Evolutionary conservation across 2,113 vertebrate species (phyloP).

Genomic region (Paedocypris sp.): DNA sequence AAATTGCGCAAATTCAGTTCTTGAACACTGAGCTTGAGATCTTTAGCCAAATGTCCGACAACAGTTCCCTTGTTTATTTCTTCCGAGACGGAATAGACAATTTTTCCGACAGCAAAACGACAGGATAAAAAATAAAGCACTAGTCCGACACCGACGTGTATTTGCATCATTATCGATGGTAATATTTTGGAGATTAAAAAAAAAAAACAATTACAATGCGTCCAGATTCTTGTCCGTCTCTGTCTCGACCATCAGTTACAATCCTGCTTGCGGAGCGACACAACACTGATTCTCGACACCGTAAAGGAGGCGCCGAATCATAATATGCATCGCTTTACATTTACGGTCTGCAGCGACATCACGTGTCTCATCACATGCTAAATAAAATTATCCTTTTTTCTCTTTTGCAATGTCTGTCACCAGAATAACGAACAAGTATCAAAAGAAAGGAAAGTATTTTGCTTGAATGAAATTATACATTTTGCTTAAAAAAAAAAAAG

Average conservation of each 20-base stretch:
- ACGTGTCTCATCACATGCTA: not conserved
- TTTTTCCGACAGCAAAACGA: slow-evolving; percentile 36
- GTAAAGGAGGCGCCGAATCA: slow-evolving; percentile 10
- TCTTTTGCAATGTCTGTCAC: too few species aligned
- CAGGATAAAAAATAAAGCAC: slow-evolving; percentile 32
- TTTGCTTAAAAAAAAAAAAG: too few species aligned
- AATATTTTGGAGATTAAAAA: too few species aligned
- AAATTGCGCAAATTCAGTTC: slow-evolving; percentile 53
- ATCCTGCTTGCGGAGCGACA: not conserved
- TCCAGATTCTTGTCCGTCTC: too few species aligned
- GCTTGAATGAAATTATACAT: too few species aligned
- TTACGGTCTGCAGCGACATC: slow-evolving; percentile 25
- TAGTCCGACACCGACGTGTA: slow-evolving; percentile 26
- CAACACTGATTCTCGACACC: not conserved
- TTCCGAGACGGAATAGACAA: slow-evolving; percentile 53
- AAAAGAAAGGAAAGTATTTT: too few species aligned
- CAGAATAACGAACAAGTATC: too few species aligned
- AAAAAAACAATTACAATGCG: not conserved
- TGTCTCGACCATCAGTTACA: not conserved
- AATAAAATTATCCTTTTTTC: not conserved
- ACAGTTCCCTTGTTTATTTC: slow-evolving; percentile 51
- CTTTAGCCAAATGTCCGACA: slow-evolving; percentile 60
- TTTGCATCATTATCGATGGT: too few species aligned
- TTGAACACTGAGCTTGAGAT: slow-evolving; percentile 50
- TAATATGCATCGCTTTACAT: not conserved